Evolutionary conservation across 2,888 invertebrate genomes (phyloP), one percentile per base, ranked within the genome.

Genomic region (Clepsis dumicolana): DNA sequence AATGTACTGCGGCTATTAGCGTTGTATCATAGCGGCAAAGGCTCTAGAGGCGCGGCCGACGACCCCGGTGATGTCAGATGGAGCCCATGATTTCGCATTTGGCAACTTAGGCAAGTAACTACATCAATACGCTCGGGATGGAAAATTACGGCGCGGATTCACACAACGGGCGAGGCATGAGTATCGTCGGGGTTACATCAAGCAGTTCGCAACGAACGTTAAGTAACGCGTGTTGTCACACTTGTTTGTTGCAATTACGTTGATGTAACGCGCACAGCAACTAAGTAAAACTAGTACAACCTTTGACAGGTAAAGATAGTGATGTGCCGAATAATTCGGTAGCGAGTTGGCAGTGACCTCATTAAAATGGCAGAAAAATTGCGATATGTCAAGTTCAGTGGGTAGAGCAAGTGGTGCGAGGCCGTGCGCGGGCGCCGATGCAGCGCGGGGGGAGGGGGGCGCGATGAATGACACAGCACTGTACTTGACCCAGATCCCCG

Each of bases 381-480:
- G 82, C 83, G 85, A 88, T 87, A 85, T 90, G 90, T 92, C 91
- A 92, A 91, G 91, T 91, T 91, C 90, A 90, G 87, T 83, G 83
- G 83, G 84, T 64, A 48, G 60, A n/a, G 68, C 59, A 64, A 59
- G 57, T 59, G 68, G 68, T 84, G 84, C 87, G 88, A 85, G 86
- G 86, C 81, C 86, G 86, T 81, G 85, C 83, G 86, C 85, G 84
- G 80, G 83, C 83, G 85, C 82, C 48, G 48, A 18, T 71, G 70
- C 74, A 65, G 75, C 71, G 5, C 73, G 71, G 73, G 73, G 73
- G 75, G 71, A 79, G 73, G 75, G 71, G 89, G 93, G 90, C 93
- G 90, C 93, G 92, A 92, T 92, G 93, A 92, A 92, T 90, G 90
- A 91, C 92, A 89, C 89, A 91, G 90, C 93, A 89, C 87, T 91